Evolutionary conservation across 1,140 invertebrate genomes (phyloP), one percentile per base, ranked within the genome.

Genomic region (Bicyclus anynana): DNA sequence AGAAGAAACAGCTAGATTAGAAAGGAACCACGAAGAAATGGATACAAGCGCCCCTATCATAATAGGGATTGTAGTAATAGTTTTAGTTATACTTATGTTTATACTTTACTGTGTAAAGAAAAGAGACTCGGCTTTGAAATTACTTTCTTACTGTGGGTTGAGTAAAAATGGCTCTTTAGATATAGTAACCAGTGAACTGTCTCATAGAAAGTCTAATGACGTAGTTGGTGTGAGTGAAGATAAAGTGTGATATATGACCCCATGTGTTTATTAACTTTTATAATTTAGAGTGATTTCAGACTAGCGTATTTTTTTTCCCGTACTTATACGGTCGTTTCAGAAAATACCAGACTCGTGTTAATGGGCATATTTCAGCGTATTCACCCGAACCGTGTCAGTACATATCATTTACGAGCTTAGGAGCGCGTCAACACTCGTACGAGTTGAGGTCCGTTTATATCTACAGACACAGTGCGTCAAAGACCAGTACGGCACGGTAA

Each of bases 151-250:
- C 29, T 87, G 79, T 56, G 82, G 82, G 50, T 61, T 86, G 4
- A 82, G 72, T 62, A 85, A 83, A 61, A 88, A 88, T 60, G 84
- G 84, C 10, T 88, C 85, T n/a, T 67, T 86, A 63, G 82, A 88
- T 57, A 88, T 86, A 55, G 84, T 75, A 3, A 77, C 81, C 0
- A 80, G 78, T 50, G 82, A 84, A 54, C 56, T 74, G 35, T 66
- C 79, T 4, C 75, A 77, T 59, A 52, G 57, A 9, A 83, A 84
- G 48, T 59, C 60, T 1, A 77, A 71, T 50, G 82, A 85, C 52
- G 54, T 72, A 0, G 74, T 69, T 35, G 75, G 78, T 14, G 66
- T 84, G 10, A 72, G 65, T 21, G 84, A 87, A 59, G 80, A 76
- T 29, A 87, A 87, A 64, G 79, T 83, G 16, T 86, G 52, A 77